These are phyloP conservation scores for Nemopilema nomurai DNA, from an alignment of 30 jellyfish, hydroid and myxozoan genomes.

Conservation along the genomic window DNA sequence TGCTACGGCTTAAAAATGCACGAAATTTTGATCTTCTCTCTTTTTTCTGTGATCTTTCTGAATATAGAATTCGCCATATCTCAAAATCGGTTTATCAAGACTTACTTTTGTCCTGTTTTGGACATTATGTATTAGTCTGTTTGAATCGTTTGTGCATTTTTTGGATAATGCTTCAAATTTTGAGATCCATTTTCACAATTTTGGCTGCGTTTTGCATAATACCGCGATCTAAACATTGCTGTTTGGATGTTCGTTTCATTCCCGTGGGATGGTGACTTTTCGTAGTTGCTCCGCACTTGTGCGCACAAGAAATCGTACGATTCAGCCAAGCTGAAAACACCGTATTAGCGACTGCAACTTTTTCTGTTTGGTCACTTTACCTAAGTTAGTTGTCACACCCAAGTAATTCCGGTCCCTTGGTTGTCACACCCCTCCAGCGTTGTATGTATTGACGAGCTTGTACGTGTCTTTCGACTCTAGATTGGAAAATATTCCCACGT, in stretches of 20 bases:
- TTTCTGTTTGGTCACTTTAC: not conserved
- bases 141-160: not conserved
- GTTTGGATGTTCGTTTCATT: not conserved
- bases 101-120: not conserved
- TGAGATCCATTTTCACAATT: not conserved
- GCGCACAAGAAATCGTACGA: too few relatives aligned
- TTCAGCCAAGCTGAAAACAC: too few relatives aligned
- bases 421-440: too few relatives aligned
- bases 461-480: slow-evolving; percentile 8
- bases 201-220: not conserved
- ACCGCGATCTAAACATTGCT: not conserved
- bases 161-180: not conserved
- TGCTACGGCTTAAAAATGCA: not conserved
- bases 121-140: not conserved
- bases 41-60: not conserved
- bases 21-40: not conserved
- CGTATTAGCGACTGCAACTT: not conserved
- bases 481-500: slow-evolving; percentile 73
- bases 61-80: not conserved
- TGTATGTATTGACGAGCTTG: too few relatives aligned
- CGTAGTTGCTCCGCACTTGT: too few relatives aligned
- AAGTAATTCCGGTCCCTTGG: too few relatives aligned
- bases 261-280: not conserved
- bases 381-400: too few relatives aligned
- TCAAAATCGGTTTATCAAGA: not conserved